Percentiles rank a stretch among this genome's conserved stretches.
Evolutionary conservation across 2,888 invertebrate species (phyloP).

Genomic region (Andrena camellia): DNA sequence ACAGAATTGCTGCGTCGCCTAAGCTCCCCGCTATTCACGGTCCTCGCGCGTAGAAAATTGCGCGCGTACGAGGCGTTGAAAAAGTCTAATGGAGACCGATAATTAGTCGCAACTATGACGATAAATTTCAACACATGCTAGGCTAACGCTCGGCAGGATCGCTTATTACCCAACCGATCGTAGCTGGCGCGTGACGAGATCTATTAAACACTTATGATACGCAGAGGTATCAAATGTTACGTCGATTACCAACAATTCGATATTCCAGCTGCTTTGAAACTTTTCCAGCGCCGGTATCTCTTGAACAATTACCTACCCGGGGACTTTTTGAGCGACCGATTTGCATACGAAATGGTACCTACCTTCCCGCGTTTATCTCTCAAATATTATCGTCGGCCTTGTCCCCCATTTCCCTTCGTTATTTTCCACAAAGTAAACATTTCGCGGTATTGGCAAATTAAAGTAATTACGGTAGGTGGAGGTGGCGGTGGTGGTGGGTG

Average conservation of each 20-base stretch:
- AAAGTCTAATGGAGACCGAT: slow-evolving; percentile 57
- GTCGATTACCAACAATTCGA: background rate
- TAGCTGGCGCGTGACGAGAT: slow-evolving; percentile 8
- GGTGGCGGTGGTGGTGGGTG: no score
- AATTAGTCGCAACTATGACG: slow-evolving; percentile 46
- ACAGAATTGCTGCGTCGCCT: slow-evolving; percentile 78
- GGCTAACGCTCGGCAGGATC: slow-evolving; percentile 4
- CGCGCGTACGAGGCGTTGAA: slow-evolving; percentile 47
- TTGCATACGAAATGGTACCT: background rate
- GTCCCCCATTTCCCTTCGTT: slow-evolving; percentile 13
- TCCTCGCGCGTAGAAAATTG: slow-evolving; percentile 56
- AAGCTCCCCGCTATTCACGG: slow-evolving; percentile 4
- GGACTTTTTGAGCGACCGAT: background rate
- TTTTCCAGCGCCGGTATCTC: background rate
- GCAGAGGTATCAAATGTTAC: background rate
- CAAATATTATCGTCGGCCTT: slow-evolving; percentile 16
- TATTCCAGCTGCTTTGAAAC: background rate
- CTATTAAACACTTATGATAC: background rate
- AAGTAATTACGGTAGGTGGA: slow-evolving; percentile 33
- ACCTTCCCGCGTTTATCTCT: background rate
- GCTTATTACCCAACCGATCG: slow-evolving; percentile 40
- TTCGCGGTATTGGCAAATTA: slow-evolving; percentile 45
- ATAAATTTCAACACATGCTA: slow-evolving; percentile 53
- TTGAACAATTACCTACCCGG: background rate
- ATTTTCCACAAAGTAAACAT: slow-evolving; percentile 35